Evolutionary conservation across 2,888 invertebrate species (phyloP), one percentile per base, ranked within the genome.

Genomic region (Pelosia muscerda): DNA sequence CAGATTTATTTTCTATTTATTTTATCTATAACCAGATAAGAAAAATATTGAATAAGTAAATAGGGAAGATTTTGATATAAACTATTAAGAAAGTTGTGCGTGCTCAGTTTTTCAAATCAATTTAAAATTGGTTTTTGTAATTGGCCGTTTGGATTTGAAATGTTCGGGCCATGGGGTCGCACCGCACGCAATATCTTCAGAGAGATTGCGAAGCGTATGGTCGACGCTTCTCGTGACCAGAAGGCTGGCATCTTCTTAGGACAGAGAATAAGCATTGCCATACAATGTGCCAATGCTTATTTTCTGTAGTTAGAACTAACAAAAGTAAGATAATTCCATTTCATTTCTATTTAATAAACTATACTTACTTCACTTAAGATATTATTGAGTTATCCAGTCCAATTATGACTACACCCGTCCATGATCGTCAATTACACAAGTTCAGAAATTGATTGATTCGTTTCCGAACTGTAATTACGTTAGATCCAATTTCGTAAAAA

Each of bases 361-460:
- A 22, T 56, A 28, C 38, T 26, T 60, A 55, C 9, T 64, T 42
- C 25, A n/a, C n/a, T 58, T 22, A 67, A 28, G 26, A 22, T 58
- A 65, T 69, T 65, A 69, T 69, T 28, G 42, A 62, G 69, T 58
- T 69, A 69, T 57, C 34, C 19, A 23, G 65, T 62, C 25, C 65
- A 69, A 69, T 62, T 59, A 58, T 19, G 28, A 13, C 38, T 22
- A 62, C 28, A 28, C 54, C 56, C 22, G 23, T 23, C n/a, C 57
- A 55, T 53, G 67, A 63, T 62, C 34, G 28, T 65, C 61, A 57
- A 31, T 65, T 62, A 65, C 22, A 25, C 25, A 68, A 69, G 62
- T 69, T 65, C 65, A 65, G 57, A 69, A 65, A 57, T 65, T 65
- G 69, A 69, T 69, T 62, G 69, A 69, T 69, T 62, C 62, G 62